Evolutionary conservation across 2,113 vertebrate genomes (phyloP).

Genomic region (Crotalus viridis): DNA sequence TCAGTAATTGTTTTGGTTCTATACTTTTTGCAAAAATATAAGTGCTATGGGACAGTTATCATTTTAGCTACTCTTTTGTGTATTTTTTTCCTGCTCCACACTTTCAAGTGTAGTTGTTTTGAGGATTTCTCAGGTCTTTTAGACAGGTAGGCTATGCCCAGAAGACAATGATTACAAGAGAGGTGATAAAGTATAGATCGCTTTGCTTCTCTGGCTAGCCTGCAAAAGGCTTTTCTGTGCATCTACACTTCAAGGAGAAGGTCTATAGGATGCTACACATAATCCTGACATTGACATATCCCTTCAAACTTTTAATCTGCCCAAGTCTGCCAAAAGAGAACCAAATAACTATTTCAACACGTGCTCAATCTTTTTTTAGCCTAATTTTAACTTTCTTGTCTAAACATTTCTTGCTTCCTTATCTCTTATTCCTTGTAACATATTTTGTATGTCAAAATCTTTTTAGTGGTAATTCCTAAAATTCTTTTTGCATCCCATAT

Average conservation of each 20-base stretch:
- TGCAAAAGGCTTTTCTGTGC: background rate
- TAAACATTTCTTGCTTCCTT: background rate
- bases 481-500: background rate
- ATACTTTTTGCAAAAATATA: background rate
- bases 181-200: background rate
- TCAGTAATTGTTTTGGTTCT: background rate
- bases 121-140: background rate
- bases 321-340: background rate
- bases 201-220: background rate
- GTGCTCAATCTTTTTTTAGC: background rate
- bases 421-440: background rate
- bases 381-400: background rate
- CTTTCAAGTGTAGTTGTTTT: background rate
- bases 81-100: background rate
- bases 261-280: background rate
- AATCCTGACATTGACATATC: background rate
- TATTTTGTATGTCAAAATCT: background rate
- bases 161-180: background rate
- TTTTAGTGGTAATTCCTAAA: background rate
- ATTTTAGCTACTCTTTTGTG: background rate
- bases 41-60: background rate
- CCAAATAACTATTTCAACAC: background rate
- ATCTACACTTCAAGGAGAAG: background rate
- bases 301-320: background rate
- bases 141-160: background rate